Conservation (phyloP, 2,888 invertebrate species). For the Lasioglossum calceatum region DNA sequence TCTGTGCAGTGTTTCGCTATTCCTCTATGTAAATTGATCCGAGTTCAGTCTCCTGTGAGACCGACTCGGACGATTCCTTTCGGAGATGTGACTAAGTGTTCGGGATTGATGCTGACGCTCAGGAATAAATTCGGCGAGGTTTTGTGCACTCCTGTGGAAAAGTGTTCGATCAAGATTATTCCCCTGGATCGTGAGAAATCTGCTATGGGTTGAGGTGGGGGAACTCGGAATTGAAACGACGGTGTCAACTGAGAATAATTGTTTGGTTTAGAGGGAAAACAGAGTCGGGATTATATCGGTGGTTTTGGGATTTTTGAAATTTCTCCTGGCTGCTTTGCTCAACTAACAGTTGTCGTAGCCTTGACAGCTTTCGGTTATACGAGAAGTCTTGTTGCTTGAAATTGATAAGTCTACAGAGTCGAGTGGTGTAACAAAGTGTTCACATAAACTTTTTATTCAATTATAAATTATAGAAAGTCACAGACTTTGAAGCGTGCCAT, state of each 20-base stretch:
- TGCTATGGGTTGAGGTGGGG: not conserved
- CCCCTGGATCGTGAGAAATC: not conserved
- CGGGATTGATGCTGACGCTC: not conserved
- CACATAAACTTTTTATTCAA: not conserved
- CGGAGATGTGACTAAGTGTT: not conserved
- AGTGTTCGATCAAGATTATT: not conserved
- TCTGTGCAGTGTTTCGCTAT: not conserved
- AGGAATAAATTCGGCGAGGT: not conserved
- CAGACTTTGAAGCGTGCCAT: not conserved
- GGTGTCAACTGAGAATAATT: not conserved
- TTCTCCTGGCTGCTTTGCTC: not conserved
- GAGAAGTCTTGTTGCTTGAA: not conserved
- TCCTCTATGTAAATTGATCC: not conserved
- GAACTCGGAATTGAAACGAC: not conserved
- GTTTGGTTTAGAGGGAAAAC: not conserved
- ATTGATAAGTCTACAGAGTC: not conserved
- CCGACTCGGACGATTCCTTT: not conserved
- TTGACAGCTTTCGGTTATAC: not conserved
- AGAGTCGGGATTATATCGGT: not conserved
- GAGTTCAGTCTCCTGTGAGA: not conserved
- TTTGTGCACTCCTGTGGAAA: not conserved
- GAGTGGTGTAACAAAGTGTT: not conserved
- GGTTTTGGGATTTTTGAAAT: not conserved
- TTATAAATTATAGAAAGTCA: not conserved
- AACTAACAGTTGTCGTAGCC: not conserved